Evolutionary conservation across 92 coral and sea anemone genomes (phyloP), one percentile per base, ranked within the genome.

Genomic region (Metridium senile): DNA sequence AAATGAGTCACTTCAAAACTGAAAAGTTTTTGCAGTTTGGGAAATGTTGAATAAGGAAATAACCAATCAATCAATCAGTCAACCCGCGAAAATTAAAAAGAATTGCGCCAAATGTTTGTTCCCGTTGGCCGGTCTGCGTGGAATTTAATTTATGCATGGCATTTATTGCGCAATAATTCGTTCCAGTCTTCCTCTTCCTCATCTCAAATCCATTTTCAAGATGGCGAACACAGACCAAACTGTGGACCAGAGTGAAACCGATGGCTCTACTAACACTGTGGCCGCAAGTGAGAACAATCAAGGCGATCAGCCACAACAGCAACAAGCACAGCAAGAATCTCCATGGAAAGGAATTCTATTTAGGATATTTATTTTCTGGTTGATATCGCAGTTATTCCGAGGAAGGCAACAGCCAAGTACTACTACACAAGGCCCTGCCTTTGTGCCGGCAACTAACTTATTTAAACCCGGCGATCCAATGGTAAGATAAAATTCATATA

Each of bases 291-390:
- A 82, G 29, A 93, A 81, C 79, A 86, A 82, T 68, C 68, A 63
- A 51, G 80, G 33, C 17, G 89, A 71, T 32, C 84, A 77, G 22
- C 87, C 73, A 52, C 84, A 74, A 43, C 93, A 86, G 33, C 91
- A 89, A 46, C 93, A 87, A 46, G 97, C 83, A 59, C 93, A 90
- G 25, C 99, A 96, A 56, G 91, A 93, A 26, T 85, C 99, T 9
- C 90, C 88, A 69, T 96, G 99, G 99, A 96, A 96, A 75, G 83
- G 96, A 28, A 76, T 96, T 71, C 81, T 96, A 9, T 86, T 93
- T 52, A 84, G 92, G 21, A 89, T 96, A 80, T 96, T 96, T 64
- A 81, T 96, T 51, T 89, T 96, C 66, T 96, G 94, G 91, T 62
- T 96, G 74, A 89, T 96, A 20, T 80, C 97, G 78, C 89, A 90